phyloP scores from a whole-genome alignment of 2,797 vertebrate species.

The Macrochelys suwanniensis region DNA sequence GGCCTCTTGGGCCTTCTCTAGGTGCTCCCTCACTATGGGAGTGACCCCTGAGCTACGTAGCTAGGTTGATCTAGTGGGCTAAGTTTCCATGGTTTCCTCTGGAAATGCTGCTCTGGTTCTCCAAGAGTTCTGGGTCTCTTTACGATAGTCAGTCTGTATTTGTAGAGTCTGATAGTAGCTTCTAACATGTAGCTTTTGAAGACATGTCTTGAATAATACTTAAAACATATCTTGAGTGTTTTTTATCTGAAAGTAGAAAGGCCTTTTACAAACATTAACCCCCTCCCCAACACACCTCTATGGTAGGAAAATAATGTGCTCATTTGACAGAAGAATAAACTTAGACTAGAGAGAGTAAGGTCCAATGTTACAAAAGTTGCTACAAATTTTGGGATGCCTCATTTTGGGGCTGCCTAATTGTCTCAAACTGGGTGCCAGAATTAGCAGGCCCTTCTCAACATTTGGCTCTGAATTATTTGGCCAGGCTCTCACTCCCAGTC shows the following conservation, averaged over 20 bases:
- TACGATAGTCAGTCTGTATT: not conserved
- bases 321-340: not conserved
- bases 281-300: not conserved
- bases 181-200: not conserved
- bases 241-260: not conserved
- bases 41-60: not conserved
- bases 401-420: not conserved
- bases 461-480: not conserved
- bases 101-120: not conserved
- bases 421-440: not conserved
- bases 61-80: not conserved
- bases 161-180: too few species aligned
- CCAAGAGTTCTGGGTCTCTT: not conserved
- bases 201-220: not conserved
- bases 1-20: too few species aligned
- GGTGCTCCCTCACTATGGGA: too few species aligned
- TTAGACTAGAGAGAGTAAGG: not conserved
- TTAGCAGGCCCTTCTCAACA: not conserved
- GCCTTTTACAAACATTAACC: not conserved
- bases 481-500: not conserved
- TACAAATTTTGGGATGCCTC: not conserved
- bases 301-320: not conserved
- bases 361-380: not conserved
- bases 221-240: not conserved
- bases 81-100: not conserved